phyloP scores from a whole-genome alignment of 1,140 invertebrate genomes.

The Melanaphis sacchari region DNA sequence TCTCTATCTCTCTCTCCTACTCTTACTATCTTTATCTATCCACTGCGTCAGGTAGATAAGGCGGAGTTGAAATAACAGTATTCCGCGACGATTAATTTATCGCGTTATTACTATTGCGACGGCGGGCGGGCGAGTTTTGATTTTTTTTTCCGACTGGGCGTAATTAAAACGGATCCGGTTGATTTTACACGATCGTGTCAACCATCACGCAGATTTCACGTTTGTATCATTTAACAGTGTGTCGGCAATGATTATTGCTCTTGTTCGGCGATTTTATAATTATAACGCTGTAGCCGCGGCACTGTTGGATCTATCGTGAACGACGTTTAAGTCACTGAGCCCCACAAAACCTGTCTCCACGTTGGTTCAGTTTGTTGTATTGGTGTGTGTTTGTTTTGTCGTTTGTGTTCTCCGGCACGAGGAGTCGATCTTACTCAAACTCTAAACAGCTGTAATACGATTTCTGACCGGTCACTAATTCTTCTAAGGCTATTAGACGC shows the following conservation, averaged over 20 bases:
- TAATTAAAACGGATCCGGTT: neutral
- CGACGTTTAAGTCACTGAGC: neutral
- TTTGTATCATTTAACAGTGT: conserved; percentile 8
- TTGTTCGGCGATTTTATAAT: conserved; percentile 8
- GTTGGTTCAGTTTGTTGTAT: neutral
- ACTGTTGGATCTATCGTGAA: neutral
- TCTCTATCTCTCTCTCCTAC: neutral
- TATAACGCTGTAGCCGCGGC: neutral
- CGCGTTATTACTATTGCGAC: conserved; percentile 28
- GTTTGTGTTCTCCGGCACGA: neutral
- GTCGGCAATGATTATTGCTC: neutral
- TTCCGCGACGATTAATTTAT: conserved; percentile 46
- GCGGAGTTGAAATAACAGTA: conserved; percentile 35
- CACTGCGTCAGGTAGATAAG: neutral
- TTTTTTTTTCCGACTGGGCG: neutral
- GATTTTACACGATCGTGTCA: conserved; percentile 15
- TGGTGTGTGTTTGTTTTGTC: neutral
- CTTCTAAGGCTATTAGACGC: neutral
- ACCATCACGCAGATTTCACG: neutral
- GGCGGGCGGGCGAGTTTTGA: neutral
- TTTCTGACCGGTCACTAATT: conserved; percentile 23
- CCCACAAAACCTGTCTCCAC: neutral
- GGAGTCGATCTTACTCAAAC: neutral
- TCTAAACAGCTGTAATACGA: no score
- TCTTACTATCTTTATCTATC: no score